phyloP scores from a whole-genome alignment of 1,140 invertebrate genomes.

The Drosophila varians region DNA sequence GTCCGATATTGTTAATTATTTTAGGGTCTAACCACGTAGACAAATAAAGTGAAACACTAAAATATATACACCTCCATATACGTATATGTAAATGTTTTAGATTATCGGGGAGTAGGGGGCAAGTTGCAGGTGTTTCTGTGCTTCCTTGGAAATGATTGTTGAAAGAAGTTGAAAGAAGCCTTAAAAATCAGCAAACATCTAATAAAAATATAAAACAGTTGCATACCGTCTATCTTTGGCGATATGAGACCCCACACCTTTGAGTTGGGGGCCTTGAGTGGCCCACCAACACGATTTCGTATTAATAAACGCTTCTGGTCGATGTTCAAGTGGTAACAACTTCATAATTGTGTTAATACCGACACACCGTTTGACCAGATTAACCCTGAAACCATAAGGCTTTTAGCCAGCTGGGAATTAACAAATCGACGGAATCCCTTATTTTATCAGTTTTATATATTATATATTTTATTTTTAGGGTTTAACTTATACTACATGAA shows the following conservation, averaged over 20 bases:
- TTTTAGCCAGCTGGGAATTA: background rate
- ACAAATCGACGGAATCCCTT: background rate
- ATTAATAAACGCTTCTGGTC: slow-evolving; percentile 22
- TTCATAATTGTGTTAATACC: slow-evolving; percentile 35
- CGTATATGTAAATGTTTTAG: background rate
- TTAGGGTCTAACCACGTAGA: background rate
- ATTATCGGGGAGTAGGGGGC: slow-evolving; percentile 5
- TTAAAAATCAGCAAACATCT: background rate
- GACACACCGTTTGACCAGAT: slow-evolving; percentile 23
- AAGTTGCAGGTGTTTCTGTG: slow-evolving; percentile 9
- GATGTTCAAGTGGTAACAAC: slow-evolving; percentile 49
- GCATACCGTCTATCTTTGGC: slow-evolving; percentile 49
- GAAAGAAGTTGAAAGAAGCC: too few species aligned
- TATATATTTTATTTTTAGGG: too few species aligned
- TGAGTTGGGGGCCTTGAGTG: slow-evolving; percentile 19
- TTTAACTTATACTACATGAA: too few species aligned
- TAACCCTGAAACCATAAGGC: slow-evolving; percentile 7
- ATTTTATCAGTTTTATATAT: too few species aligned
- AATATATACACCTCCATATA: background rate
- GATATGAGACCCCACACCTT: slow-evolving; percentile 7
- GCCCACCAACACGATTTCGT: slow-evolving; percentile 10
- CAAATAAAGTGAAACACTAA: slow-evolving; percentile 18
- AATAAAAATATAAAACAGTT: slow-evolving; percentile 11
- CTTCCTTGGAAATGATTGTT: too few species aligned
- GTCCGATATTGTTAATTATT: slow-evolving; percentile 30